Evolutionary conservation across 2,797 vertebrate species (phyloP).

Genomic region (Spinibarbus caldwelli): DNA sequence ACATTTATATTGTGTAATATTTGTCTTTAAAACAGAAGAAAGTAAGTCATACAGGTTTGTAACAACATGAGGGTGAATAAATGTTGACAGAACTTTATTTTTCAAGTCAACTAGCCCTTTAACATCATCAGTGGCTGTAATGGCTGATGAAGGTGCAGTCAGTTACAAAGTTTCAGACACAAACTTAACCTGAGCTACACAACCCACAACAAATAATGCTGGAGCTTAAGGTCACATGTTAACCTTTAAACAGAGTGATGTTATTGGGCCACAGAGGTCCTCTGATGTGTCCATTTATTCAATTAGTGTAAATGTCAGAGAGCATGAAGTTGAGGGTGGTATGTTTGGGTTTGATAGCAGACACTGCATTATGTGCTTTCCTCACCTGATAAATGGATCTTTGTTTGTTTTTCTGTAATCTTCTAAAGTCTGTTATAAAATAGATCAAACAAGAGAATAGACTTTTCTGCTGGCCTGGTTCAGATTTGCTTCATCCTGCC

Average conservation of each 20-base stretch:
- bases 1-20: no score
- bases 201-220: conserved; percentile 25
- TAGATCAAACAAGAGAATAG: background rate
- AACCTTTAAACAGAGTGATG: conserved; percentile 58
- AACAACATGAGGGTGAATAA: background rate
- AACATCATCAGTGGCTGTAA: background rate
- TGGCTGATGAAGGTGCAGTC: background rate
- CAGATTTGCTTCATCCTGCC: background rate
- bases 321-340: conserved; percentile 50
- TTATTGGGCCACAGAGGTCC: conserved; percentile 49
- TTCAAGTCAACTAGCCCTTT: background rate
- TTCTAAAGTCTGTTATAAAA: conserved; percentile 18
- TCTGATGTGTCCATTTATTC: conserved; percentile 52
- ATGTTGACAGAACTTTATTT: background rate
- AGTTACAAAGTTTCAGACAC: background rate
- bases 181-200: conserved; percentile 31
- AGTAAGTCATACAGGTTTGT: background rate
- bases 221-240: conserved; percentile 57
- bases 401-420: background rate
- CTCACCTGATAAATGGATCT: background rate
- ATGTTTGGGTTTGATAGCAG: conserved; percentile 12
- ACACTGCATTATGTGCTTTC: conserved; percentile 29
- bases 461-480: background rate
- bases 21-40: no score
- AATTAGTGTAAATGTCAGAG: conserved; percentile 60